Base-by-base conservation (phyloP, 2,888 invertebrate species). In the Melanotus villosus region DNA sequence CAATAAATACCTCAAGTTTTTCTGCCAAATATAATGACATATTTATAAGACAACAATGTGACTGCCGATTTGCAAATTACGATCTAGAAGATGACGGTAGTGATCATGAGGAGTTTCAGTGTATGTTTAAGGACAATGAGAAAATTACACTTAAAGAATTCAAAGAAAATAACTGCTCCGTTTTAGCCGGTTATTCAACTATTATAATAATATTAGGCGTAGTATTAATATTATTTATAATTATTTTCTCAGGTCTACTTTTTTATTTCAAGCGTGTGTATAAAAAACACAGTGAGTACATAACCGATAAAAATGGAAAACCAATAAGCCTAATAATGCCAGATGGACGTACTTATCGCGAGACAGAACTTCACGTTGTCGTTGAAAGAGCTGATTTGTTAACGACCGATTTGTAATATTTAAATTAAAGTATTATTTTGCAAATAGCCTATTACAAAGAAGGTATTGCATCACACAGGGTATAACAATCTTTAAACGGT, bases 331-430 rank as follows among this genome's bases (percentile, higher is more conserved):
- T 94, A 83, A 92, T 95, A 58, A 89, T 93, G 79, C 94, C 95
- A 0, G 94, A 94, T 77, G 92, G 93, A 0, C 89, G 92, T 80
- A 92, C 94, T 12, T 95, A 95, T 81, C 88, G 92, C 79, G 94
- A 95, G 85, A 95, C 95, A 7, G 94, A 95, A 85, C 90, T 95
- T 78, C 92, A 94, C 83, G 93, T 95, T 79, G 92, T 95, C 81
- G 91, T 94, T 75, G 95, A 95, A 86, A 90, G 92, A 83, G 92
- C 93, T 45, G 93, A 94, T 84, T 90, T 94, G 52, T 86, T 94
- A 68, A 93, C 93, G 74, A 94, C 93, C 75, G 92, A 93, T 84
- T 89, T 94, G 83, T 91, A 85, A 85, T 34, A 18, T 19, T 34
- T 30, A 12, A 45, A 5, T 50, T 52, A 52, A 30, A 12, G 16